Conservation (phyloP, 2,888 invertebrate genomes). For the Gnatocerus cornutus region DNA sequence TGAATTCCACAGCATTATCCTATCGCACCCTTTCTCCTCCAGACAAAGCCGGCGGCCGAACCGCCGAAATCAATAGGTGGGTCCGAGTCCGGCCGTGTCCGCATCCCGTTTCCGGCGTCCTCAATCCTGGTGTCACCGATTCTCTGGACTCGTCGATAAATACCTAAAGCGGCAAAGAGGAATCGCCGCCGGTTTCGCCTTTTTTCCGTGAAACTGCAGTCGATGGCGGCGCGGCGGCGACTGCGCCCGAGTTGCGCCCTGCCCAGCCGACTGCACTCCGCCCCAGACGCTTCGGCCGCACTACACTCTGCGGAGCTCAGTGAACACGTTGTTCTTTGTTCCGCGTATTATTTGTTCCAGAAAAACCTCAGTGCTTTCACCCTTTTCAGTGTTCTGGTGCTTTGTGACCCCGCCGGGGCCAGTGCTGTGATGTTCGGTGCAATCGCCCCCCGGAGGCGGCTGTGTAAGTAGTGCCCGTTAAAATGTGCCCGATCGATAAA, state of each 20-base stretch:
- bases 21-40: slow-evolving; percentile 38
- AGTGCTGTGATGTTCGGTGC: slow-evolving; percentile 37
- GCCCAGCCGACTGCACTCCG: slow-evolving; percentile 65
- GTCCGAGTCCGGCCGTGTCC: slow-evolving; percentile 35
- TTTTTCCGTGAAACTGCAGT: slow-evolving; percentile 43
- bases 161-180: slow-evolving; percentile 36
- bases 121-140: slow-evolving; percentile 36
- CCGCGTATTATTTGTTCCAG: slow-evolving; percentile 50
- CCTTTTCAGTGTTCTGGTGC: slow-evolving; percentile 31
- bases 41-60: slow-evolving; percentile 17
- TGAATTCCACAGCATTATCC: slow-evolving; percentile 32
- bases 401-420: slow-evolving; percentile 23
- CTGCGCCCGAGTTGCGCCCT: slow-evolving; percentile 66
- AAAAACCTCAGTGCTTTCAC: slow-evolving; percentile 34
- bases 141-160: slow-evolving; percentile 37
- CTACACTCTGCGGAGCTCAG: slow-evolving; percentile 59
- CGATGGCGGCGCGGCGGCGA: slow-evolving; percentile 51
- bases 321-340: slow-evolving; percentile 60
- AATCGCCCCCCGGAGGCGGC: slow-evolving; percentile 15
- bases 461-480: slow-evolving; percentile 26
- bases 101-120: slow-evolving; percentile 41
- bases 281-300: slow-evolving; percentile 64
- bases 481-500: slow-evolving; percentile 16
- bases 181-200: slow-evolving; percentile 16
- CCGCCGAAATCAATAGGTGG: slow-evolving; percentile 38